Evolutionary conservation across 2,888 invertebrate genomes (phyloP), one percentile per base, ranked within the genome.

Genomic region (Polylopha cassiicola): DNA sequence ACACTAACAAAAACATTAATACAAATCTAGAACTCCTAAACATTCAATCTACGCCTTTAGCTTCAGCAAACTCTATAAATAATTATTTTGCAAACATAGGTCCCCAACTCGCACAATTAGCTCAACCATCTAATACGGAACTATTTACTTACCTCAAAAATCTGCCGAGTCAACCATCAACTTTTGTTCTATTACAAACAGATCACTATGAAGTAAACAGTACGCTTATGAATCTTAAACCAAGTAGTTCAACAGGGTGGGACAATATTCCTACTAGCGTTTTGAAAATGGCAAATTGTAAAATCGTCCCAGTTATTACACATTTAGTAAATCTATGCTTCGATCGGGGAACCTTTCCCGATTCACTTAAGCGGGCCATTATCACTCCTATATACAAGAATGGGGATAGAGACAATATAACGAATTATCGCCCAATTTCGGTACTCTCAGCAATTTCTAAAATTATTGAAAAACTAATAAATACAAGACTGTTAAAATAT

Each of bases 391-490:
- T 30, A 5, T 9, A 9, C 8, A 30, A 30, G 17, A 10, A 10
- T 18, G 20, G 30, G 6, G 10, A 18, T 10, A 30, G 6, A 18
- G n/a, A 8, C 3, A 6, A 30, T 11, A 8, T 9, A n/a, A 15
- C 6, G 2, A 18, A 30, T 10, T 30, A 30, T 30, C 28, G 32
- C 3, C 23, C 33, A 7, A 33, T 33, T 9, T 23, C 24, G 3
- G 15, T 33, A 4, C n/a, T 33, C 4, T 3, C 24, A 9, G 11
- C 4, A 3, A 17, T 33, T 4, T 33, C 33, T 16, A 33, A 33
- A 23, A 24, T 33, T 6, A 10, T 33, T 24, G 33, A 33, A 14
- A 33, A 33, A 24, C 15, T 33, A 16, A 16, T 33, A 14, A 33
- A 33, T 17, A 17, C 4, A 4, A 15, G 33, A 7, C 21, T 33